Conservation (phyloP, 2,797 vertebrate species). For the Melanotaenia parkinsoni region DNA sequence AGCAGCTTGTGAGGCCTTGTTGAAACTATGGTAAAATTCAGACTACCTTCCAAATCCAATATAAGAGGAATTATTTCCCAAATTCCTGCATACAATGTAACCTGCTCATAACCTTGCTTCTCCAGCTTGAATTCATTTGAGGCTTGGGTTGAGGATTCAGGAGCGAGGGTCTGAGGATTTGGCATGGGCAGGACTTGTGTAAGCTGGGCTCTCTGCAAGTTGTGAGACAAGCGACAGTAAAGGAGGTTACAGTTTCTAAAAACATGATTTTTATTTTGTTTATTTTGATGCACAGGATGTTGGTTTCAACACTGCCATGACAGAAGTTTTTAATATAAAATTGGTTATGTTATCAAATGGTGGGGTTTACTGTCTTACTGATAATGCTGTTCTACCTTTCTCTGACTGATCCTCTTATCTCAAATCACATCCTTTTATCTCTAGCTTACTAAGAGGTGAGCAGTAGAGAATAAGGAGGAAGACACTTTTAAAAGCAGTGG, state of each 20-base stretch:
- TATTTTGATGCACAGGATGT: background rate
- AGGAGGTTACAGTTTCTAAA: conserved; percentile 13
- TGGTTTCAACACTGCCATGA: background rate
- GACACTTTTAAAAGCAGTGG: conserved; percentile 57
- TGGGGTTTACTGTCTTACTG: conserved; percentile 31
- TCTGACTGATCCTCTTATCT: conserved; percentile 63
- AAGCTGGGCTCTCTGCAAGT: conserved; percentile 59
- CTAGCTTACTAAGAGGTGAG: conserved; percentile 56
- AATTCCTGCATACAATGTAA: conserved; percentile 81
- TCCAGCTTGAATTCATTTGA: conserved; percentile 83
- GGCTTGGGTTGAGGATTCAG: conserved; percentile 74
- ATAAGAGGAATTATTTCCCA: conserved; percentile 83
- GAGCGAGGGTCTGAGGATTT: conserved; percentile 76
- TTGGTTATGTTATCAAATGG: conserved; percentile 30
- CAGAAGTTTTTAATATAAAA: conserved; percentile 23
- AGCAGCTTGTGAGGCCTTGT: conserved; percentile 59
- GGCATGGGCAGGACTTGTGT: conserved; percentile 65
- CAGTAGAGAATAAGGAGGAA: conserved; percentile 56
- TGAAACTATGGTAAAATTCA: conserved; percentile 60
- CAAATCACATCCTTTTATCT: conserved; percentile 70
- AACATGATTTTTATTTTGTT: conserved; percentile 22
- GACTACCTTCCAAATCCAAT: conserved; percentile 78
- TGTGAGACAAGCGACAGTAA: conserved; percentile 64
- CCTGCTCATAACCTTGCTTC: conserved; percentile 79
- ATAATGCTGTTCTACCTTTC: conserved; percentile 46